Base-by-base conservation (phyloP, 2,797 vertebrate genomes). In the Crypturellus tataupa region DNA sequence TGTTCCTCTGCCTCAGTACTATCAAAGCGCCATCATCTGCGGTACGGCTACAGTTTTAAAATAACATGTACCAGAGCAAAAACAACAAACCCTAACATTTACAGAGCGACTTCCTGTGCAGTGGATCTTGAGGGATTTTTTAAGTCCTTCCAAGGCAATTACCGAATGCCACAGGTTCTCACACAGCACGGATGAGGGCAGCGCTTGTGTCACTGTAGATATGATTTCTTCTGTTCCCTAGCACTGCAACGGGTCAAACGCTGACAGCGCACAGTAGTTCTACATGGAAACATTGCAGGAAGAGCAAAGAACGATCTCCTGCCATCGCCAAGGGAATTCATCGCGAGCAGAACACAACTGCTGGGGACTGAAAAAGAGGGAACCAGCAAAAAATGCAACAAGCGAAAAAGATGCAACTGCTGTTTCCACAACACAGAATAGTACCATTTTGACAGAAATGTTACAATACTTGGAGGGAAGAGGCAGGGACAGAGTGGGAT, bases 31-130 rank as follows among this genome's bases (percentile, higher is more conserved):
- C 85, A 75, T 65, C 3, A 0, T 81, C 75, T 29, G 53, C 59
- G 89, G 69, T 40, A 78, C 58, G 90, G 62, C 71, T 82, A 79
- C 1, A 0, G 49, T 59, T 93, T 87, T 83, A 89, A 91, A 92
- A 65, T 81, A 90, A 86, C 85, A 91, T 3, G n/a, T 84, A 87
- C 35, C 6, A 42, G 39, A 19, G 2, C 39, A 85, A 75, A 90
- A 94, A 8, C 83, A 92, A 81, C 71, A 82, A 82, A 72, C 75
- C 68, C 37, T 93, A 89, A 93, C 84, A 85, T 92, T 92, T 90
- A 87, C 90, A 82, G 71, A 95, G 60, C 0, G 1, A 87, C 83
- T 82, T 92, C 46, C 68, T 51, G 73, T 1, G 0, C 23, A 75
- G 82, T 2, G 1, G 80, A 58, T 94, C 91, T 72, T 88, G 17